A percentile compares a stretch with the other conserved stretches of the same genome.
phyloP scores from a whole-genome alignment of 2,797 vertebrate genomes.

The Pempheris klunzingeri region DNA sequence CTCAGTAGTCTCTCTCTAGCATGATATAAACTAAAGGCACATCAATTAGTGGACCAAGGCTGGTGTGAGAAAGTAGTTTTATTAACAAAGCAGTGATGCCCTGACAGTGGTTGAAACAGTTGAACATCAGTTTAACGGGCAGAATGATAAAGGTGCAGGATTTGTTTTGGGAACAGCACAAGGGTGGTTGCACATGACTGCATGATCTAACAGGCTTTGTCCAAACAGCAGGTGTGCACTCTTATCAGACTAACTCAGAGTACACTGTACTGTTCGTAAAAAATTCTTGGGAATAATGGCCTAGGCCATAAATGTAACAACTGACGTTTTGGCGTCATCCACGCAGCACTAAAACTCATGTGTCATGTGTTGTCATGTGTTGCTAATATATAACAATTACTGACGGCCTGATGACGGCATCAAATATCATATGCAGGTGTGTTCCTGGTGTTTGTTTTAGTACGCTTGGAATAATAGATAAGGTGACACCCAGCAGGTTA shows the following conservation, averaged over 20 bases:
- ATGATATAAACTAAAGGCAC: slow-evolving; percentile 16
- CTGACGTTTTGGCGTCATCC: slow-evolving; percentile 16
- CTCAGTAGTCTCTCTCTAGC: slow-evolving; percentile 6
- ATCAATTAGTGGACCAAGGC: background rate
- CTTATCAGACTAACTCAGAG: background rate
- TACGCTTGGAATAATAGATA: slow-evolving; percentile 2
- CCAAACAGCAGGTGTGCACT: slow-evolving; percentile 9
- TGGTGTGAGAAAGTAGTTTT: slow-evolving; percentile 19
- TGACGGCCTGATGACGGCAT: background rate
- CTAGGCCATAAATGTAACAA: slow-evolving; percentile 12
- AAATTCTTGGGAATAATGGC: background rate
- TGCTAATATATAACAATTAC: slow-evolving; percentile 1
- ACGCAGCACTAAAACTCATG: slow-evolving; percentile 2
- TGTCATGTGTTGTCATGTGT: slow-evolving; percentile 41
- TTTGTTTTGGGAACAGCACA: slow-evolving; percentile 18
- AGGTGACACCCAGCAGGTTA: slow-evolving; percentile 23
- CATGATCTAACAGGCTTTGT: background rate
- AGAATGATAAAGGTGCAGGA: slow-evolving; percentile 8
- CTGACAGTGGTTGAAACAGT: background rate
- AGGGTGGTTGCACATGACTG: background rate
- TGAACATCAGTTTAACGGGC: slow-evolving; percentile 5
- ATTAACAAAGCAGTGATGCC: slow-evolving; percentile 17
- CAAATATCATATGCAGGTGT: slow-evolving; percentile 14
- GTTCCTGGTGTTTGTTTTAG: slow-evolving; percentile 20
- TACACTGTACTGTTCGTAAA: background rate